Evolutionary conservation across 2,797 vertebrate species (phyloP).

Genomic region (Darevskia nairensis): DNA sequence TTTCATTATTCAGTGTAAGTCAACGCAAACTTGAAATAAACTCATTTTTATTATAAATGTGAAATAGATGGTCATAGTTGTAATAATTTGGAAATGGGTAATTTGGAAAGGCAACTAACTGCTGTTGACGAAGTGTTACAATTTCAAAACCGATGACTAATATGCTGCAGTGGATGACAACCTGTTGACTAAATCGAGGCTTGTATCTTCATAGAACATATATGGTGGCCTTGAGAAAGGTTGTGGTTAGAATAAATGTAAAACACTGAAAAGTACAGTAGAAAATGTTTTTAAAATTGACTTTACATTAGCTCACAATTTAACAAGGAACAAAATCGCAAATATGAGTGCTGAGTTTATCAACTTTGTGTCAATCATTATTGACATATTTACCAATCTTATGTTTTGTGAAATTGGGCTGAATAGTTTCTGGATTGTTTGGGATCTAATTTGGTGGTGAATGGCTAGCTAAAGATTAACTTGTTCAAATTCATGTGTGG

Average conservation of each 20-base stretch:
- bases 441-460: background rate
- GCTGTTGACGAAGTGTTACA: background rate
- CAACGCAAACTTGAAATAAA: background rate
- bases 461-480: background rate
- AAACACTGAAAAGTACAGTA: background rate
- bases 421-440: background rate
- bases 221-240: background rate
- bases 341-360: background rate
- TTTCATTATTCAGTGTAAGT: background rate
- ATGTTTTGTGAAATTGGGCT: background rate
- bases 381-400: background rate
- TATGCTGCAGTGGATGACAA: too few species aligned
- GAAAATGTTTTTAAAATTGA: background rate
- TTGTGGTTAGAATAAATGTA: background rate
- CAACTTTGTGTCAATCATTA: background rate
- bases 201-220: background rate
- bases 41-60: too few species aligned
- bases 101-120: slow-evolving; percentile 3
- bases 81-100: too few species aligned
- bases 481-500: background rate
- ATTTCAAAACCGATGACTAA: background rate
- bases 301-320: background rate
- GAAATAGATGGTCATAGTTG: background rate
- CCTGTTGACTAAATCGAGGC: background rate
- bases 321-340: background rate